Evolutionary conservation across 2,113 vertebrate genomes (phyloP).

Genomic region (Orycteropus afer): DNA sequence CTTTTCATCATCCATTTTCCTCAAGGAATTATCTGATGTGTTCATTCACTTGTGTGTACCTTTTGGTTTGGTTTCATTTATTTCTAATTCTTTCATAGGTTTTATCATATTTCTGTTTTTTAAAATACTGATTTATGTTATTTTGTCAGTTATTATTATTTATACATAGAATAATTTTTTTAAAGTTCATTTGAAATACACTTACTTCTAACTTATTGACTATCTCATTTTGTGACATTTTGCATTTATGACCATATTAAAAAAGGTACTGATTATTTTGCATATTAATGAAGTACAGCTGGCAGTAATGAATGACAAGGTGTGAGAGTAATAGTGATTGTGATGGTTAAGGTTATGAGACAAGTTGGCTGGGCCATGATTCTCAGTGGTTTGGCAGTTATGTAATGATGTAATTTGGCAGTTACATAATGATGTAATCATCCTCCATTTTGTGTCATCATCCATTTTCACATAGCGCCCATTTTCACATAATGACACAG

Average conservation of each 20-base stretch:
- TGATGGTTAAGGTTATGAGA: background rate
- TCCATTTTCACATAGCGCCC: background rate
- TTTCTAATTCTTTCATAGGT: constrained; percentile 11
- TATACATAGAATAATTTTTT: background rate
- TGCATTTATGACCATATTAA: no score
- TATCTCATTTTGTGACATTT: no score
- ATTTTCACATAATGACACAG: background rate
- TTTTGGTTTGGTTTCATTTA: background rate
- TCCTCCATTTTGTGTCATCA: background rate
- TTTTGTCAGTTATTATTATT: constrained; percentile 19
- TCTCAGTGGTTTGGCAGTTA: background rate
- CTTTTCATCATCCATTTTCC: background rate
- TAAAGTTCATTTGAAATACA: background rate
- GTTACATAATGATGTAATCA: background rate
- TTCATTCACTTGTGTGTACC: background rate
- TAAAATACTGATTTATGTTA: background rate
- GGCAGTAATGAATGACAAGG: background rate
- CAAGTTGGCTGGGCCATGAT: background rate
- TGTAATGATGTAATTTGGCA: background rate
- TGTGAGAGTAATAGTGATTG: background rate
- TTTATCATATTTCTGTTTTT: constrained; percentile 15
- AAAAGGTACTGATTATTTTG: no score
- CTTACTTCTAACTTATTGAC: no score
- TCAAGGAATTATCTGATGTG: background rate
- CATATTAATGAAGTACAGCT: no score